Evolutionary conservation across 2,797 vertebrate genomes (phyloP).

Genomic region (Orientallactaga sibirica): DNA sequence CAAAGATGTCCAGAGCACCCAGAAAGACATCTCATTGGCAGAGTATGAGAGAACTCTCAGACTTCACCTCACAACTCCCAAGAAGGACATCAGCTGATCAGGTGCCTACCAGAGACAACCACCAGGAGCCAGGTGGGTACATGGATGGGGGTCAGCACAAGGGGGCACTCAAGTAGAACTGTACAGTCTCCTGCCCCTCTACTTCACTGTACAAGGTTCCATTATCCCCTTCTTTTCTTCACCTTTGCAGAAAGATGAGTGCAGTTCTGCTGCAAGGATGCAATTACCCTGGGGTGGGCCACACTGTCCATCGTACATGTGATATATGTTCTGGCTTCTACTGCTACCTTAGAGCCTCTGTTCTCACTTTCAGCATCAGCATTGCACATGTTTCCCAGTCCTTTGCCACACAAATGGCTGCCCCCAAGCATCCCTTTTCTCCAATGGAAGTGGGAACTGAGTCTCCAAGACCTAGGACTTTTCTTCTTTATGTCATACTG

Average conservation of each 20-base stretch:
- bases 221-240: not conserved
- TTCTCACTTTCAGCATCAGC: not conserved
- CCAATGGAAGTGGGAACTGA: not conserved
- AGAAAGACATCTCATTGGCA: too few species aligned
- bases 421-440: not conserved
- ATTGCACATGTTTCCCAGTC: not conserved
- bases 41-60: not conserved
- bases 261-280: not conserved
- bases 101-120: not conserved
- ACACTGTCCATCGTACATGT: rapidly evolving
- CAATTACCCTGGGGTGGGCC: not conserved
- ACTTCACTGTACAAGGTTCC: too few species aligned
- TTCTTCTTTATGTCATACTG: not conserved
- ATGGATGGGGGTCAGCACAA: not conserved
- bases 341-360: rapidly evolving
- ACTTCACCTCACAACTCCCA: not conserved
- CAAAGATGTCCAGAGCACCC: not conserved
- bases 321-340: not conserved
- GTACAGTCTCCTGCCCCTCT: not conserved
- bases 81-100: not conserved
- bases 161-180: not conserved
- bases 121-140: not conserved
- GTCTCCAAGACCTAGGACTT: not conserved
- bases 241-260: not conserved
- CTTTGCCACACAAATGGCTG: not conserved